Base-by-base conservation (phyloP, 2,797 vertebrate species). In the Aselliscus stoliczkanus region DNA sequence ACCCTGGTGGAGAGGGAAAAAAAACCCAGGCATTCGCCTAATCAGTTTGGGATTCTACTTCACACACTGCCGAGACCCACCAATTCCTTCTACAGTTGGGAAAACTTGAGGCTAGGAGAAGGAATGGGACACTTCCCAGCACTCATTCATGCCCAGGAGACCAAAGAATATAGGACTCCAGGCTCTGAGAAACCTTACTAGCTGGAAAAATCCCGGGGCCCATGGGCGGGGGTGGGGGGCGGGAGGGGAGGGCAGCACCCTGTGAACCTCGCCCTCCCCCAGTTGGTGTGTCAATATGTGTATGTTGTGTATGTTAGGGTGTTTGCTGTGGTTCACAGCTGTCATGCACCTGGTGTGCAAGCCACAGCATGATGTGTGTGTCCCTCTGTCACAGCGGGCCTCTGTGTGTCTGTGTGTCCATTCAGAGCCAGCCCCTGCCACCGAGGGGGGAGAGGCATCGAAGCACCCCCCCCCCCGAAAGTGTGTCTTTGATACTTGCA, bases 401-500 rank as follows among this genome's bases (percentile, higher is more conserved):
- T 76, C 56, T 69, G 65, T 97, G n/a, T 70, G 44, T 95, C 88
- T 70, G 39, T 94, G 76, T 93, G 94, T 95, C 84, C 42, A 0
- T 82, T 96, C 58, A 27, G 73, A 82, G 76, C 92, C 95, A 93
- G 93, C 27, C 88, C 85, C 81, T 97, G 90, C 88, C 90, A 67
- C 65, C n/a, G 60, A 64, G 80, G 0, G 85, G 72, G 92, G 93
- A 92, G 83, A 93, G 75, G 83, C 56, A 6, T 73, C 14, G 34
- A 90, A 88, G 95, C 93, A 94, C 92, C 50, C 67, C 82, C 67
- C 65, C 82, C 92, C 50, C 84, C 90, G 85, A 97, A 97, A 97
- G 96, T 96, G 97, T 97, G 97, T 97, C 97, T 98, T 97, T 97
- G 96, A 97, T 97, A 98, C 97, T 97, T 86, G 95, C 92, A 97